Evolutionary conservation across 2,888 invertebrate genomes (phyloP).

Genomic region (Sinhomidia bicolor): DNA sequence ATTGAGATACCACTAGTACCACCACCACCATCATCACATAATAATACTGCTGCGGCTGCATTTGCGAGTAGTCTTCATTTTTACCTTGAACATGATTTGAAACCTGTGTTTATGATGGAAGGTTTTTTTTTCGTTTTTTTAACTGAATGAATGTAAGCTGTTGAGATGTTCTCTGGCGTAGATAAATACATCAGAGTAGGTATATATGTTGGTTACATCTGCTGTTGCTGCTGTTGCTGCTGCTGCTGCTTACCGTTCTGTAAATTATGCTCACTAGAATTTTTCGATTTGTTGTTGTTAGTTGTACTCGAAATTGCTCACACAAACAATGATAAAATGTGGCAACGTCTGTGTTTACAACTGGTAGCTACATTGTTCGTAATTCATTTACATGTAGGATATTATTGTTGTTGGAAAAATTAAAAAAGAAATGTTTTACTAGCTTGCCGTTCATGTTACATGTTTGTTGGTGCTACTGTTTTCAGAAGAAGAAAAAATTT

Average conservation of each 20-base stretch:
- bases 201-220: background rate
- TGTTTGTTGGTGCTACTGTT: background rate
- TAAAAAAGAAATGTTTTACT: background rate
- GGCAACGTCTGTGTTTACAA: conserved; percentile 15
- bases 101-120: background rate
- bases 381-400: conserved; percentile 10
- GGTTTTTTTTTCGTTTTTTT: background rate
- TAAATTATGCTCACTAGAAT: background rate
- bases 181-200: too few species aligned
- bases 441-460: background rate
- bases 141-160: background rate
- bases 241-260: conserved; percentile 5
- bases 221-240: too few species aligned
- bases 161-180: background rate
- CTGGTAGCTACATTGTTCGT: background rate
- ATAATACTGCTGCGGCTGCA: too few species aligned
- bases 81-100: conserved; percentile 24
- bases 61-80: too few species aligned
- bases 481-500: too few species aligned
- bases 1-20: too few species aligned
- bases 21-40: too few species aligned
- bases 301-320: conserved; percentile 22
- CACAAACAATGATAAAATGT: background rate
- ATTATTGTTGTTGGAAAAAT: background rate
- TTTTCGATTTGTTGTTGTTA: background rate